Evolutionary conservation across 2,113 vertebrate genomes (phyloP).

Genomic region (Forbesichthys agassizii): DNA sequence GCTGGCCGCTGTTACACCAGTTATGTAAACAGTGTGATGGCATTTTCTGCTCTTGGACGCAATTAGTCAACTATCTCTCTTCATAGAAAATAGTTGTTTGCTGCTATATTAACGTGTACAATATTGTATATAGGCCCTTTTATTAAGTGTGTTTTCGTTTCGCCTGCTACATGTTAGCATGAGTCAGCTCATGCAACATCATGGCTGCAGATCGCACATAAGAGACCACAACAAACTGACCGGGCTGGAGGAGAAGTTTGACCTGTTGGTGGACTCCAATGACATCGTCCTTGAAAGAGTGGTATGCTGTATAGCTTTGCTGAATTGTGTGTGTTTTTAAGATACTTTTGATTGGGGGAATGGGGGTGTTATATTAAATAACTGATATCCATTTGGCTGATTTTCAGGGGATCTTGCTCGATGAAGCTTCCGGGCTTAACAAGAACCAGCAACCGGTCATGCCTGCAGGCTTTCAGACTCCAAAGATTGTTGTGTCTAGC

Average conservation of each 20-base stretch:
- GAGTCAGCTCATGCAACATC: slow-evolving; percentile 92
- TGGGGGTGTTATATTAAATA: not conserved
- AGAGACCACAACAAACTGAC: slow-evolving; percentile 82
- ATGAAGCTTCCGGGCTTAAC: slow-evolving; percentile 91
- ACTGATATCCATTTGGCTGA: slow-evolving; percentile 8
- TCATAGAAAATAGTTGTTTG: no score
- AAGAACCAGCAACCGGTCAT: slow-evolving; percentile 90
- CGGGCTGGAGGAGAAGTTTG: slow-evolving; percentile 90
- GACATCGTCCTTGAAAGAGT: slow-evolving; percentile 93
- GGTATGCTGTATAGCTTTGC: slow-evolving; percentile 73
- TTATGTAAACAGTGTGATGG: no score
- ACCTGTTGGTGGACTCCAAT: slow-evolving; percentile 91
- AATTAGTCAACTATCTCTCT: no score
- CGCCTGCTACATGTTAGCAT: slow-evolving; percentile 77
- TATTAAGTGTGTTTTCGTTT: not conserved
- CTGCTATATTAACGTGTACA: no score
- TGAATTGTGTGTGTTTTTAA: not conserved
- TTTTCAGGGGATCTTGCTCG: slow-evolving; percentile 89
- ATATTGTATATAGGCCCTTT: no score
- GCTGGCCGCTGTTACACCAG: no score
- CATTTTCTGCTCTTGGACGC: no score
- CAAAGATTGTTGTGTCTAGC: slow-evolving; percentile 92
- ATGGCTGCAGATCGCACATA: slow-evolving; percentile 86
- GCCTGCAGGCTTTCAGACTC: slow-evolving; percentile 86
- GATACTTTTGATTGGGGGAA: not conserved